Percentiles rank a stretch among this genome's conserved stretches.
phyloP scores from a whole-genome alignment of 2,888 invertebrate genomes.

The Troides oblongomaculatus region DNA sequence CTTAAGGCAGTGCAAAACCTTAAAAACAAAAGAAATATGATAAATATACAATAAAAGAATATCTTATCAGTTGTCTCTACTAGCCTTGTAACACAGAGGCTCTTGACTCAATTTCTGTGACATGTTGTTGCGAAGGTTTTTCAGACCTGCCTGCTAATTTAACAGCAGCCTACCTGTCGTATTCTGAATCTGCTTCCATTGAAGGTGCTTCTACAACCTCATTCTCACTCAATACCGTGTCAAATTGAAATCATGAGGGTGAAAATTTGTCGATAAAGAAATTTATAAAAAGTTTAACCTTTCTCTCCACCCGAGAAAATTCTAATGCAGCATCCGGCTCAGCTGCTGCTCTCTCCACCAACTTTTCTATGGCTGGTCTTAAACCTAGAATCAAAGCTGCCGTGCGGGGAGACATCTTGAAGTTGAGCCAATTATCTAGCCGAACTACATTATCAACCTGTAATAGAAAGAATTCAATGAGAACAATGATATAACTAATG shows the following conservation, averaged over 20 bases:
- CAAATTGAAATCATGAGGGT: no score
- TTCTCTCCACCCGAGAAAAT: constrained; percentile 81
- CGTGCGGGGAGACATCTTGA: constrained; percentile 88
- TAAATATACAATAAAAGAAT: background rate
- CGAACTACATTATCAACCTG: constrained; percentile 86
- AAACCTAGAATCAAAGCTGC: constrained; percentile 92
- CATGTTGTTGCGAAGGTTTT: no score
- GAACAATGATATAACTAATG: no score
- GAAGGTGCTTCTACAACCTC: no score
- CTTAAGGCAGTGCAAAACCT: constrained; percentile 85
- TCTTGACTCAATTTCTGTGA: no score
- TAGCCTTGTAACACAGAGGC: no score
- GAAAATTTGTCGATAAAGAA: no score
- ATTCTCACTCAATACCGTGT: no score
- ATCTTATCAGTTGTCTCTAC: no score
- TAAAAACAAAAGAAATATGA: constrained; percentile 37
- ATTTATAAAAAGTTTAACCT: constrained; percentile 63
- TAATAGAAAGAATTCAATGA: background rate
- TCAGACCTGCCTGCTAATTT: no score
- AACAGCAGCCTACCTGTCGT: no score
- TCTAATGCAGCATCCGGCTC: constrained; percentile 88
- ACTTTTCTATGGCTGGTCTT: constrained; percentile 91
- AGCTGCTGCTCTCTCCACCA: constrained; percentile 89
- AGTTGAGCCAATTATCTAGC: constrained; percentile 96
- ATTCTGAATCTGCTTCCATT: no score